These are phyloP conservation scores for Hyalella azteca DNA, from an alignment of 2,888 invertebrate genomes.

Conservation along the genomic window DNA sequence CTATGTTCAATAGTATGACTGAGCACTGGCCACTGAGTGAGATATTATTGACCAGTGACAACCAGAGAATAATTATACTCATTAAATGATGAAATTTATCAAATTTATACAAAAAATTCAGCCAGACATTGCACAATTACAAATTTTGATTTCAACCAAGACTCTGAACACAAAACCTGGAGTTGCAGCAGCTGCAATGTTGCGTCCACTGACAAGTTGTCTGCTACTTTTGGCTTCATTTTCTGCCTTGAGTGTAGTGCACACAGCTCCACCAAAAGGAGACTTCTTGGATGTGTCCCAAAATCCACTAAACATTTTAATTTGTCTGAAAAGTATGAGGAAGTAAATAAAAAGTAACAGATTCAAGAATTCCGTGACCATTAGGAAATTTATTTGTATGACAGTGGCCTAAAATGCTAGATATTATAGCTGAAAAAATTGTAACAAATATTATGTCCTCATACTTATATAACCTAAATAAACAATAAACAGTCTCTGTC, in stretches of 20 bases:
- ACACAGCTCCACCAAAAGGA: constrained; percentile 60
- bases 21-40: no score
- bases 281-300: constrained; percentile 62
- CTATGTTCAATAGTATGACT: no score
- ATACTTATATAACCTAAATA: not conserved
- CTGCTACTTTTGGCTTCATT: constrained; percentile 60
- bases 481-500: not conserved
- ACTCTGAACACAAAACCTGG: constrained; percentile 55
- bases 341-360: not conserved
- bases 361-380: not conserved
- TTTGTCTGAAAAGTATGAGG: not conserved
- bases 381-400: not conserved
- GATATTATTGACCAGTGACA: no score
- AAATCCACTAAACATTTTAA: constrained; percentile 59
- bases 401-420: not conserved
- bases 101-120: not conserved
- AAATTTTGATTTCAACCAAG: not conserved
- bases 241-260: constrained; percentile 61
- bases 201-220: constrained; percentile 59
- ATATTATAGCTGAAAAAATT: not conserved
- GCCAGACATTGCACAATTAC: not conserved
- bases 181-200: constrained; percentile 62
- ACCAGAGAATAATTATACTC: no score
- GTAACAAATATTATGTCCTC: not conserved
- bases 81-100: not conserved